These are phyloP conservation scores for Drosophila mulleri DNA, from an alignment of 2,888 invertebrate species.

Conservation along the genomic window DNA sequence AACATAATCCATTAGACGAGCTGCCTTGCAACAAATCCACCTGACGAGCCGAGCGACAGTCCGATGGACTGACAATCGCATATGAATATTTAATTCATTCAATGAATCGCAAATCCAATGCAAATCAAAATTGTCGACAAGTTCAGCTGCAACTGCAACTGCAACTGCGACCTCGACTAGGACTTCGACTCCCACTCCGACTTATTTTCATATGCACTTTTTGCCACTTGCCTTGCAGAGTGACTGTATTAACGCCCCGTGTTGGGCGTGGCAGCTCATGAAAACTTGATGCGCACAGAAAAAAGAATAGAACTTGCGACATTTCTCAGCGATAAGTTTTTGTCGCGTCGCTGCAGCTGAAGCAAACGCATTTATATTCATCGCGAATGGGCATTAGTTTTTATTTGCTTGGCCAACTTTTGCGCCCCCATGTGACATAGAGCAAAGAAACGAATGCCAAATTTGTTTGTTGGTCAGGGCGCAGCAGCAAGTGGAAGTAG, in stretches of 20 bases:
- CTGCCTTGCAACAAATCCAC: not conserved
- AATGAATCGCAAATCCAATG: constrained; percentile 51
- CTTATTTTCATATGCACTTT: constrained; percentile 60
- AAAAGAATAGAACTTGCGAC: constrained; percentile 50
- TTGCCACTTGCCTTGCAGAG: constrained; percentile 35
- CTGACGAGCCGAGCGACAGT: not conserved
- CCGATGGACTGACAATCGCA: constrained; percentile 66
- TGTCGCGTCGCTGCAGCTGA: constrained; percentile 18
- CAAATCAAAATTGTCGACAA: constrained; percentile 33
- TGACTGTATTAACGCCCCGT: constrained; percentile 55
- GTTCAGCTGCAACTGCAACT: constrained; percentile 12
- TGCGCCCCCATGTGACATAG: constrained; percentile 21
- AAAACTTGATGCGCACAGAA: constrained; percentile 30
- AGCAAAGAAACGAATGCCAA: constrained; percentile 30
- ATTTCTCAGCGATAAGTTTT: constrained; percentile 53
- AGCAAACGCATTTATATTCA: constrained; percentile 65
- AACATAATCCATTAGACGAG: constrained; percentile 29
- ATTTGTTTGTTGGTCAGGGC: constrained; percentile 59
- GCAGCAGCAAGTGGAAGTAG: not conserved
- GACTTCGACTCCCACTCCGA: not conserved
- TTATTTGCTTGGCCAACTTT: constrained; percentile 59
- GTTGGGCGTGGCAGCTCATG: constrained; percentile 25
- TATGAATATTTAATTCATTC: constrained; percentile 65
- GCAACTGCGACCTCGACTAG: not conserved
- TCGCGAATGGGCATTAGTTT: constrained; percentile 55